Evolutionary conservation across 2,888 invertebrate genomes (phyloP), one percentile per base, ranked within the genome.

Genomic region (Miltochrista miniata): DNA sequence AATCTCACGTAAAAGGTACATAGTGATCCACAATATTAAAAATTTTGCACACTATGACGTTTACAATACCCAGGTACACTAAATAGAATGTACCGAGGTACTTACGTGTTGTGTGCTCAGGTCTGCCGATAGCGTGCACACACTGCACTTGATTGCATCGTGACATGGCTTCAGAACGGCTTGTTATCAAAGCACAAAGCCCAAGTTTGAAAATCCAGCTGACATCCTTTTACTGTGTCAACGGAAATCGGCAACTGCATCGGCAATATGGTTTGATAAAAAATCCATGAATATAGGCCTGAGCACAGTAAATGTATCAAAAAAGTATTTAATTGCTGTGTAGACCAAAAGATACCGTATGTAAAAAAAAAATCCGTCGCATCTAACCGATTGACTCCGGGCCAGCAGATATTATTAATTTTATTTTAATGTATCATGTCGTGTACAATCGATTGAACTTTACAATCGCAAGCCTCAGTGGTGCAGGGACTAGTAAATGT

Each of bases 131-230:
- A 45, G 33, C 41, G 40, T 45, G 44, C 54, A 48, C 49, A 65
- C 43, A 65, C 70, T 79, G 76, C 65, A 69, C 74, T 64, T 78
- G 79, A 82, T 77, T 72, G 68, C 64, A 62, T 55, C 68, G 68
- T 64, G 69, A 61, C 70, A 59, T 75, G 79, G 74, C 77, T 74
- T 64, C 72, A 71, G 77, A 72, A 81, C 67, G 69, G 72, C 66
- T 64, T 72, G 72, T 74, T 79, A 79, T 82, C 85, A 85, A 86
- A 85, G 83, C 73, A 70, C 61, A 65, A 60, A 59, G 61, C 56
- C 68, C 82, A 73, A 71, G 63, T 74, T 50, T 74, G 64, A 74
- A 83, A 77, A 70, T 63, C 61, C 56, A 56, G 51, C 52, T 46
- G 56, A 61, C 61, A 51, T 56, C 61, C 72, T 81, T n/a, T 85